Evolutionary conservation across 1,140 invertebrate genomes (phyloP).

Genomic region (Listronotus oregonensis): DNA sequence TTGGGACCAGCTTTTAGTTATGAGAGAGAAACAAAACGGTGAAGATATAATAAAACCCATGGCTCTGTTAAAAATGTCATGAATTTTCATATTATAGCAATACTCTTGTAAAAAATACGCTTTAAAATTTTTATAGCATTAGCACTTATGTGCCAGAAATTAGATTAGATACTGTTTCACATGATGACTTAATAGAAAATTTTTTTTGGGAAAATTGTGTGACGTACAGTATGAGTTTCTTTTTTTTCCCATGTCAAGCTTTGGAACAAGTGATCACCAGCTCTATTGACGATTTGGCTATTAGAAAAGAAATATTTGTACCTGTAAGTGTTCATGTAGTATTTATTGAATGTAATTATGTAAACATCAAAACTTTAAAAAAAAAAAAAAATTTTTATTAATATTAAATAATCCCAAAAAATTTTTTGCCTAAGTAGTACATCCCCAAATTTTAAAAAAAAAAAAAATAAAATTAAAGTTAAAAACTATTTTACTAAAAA

Average conservation of each 20-base stretch:
- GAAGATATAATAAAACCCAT: constrained; percentile 68
- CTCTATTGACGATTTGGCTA: constrained; percentile 63
- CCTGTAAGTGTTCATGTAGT: constrained; percentile 54
- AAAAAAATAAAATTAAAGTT: too few relatives aligned
- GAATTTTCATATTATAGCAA: constrained; percentile 89
- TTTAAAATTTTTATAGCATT: constrained; percentile 76
- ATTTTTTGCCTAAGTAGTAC: too few relatives aligned
- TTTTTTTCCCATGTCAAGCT: constrained; percentile 73
- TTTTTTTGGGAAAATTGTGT: constrained; percentile 70
- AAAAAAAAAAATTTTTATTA: too few relatives aligned
- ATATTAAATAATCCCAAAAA: too few relatives aligned
- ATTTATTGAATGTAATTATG: not conserved
- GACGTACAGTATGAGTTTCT: constrained; percentile 86
- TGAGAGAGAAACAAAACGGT: constrained; percentile 61
- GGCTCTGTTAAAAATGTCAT: constrained; percentile 74
- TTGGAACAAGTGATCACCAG: constrained; percentile 65
- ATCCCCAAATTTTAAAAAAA: too few relatives aligned
- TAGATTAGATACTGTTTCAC: constrained; percentile 51
- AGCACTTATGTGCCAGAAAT: constrained; percentile 61
- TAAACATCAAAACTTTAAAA: too few relatives aligned
- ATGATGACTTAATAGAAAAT: constrained; percentile 61
- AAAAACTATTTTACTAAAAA: too few relatives aligned
- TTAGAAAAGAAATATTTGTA: constrained; percentile 59
- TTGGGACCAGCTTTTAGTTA: constrained; percentile 70
- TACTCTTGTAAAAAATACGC: constrained; percentile 74